A percentile compares a stretch with the other conserved stretches of the same genome.
phyloP scores from a whole-genome alignment of 2,888 invertebrate species.

The Hartigia nigra region DNA sequence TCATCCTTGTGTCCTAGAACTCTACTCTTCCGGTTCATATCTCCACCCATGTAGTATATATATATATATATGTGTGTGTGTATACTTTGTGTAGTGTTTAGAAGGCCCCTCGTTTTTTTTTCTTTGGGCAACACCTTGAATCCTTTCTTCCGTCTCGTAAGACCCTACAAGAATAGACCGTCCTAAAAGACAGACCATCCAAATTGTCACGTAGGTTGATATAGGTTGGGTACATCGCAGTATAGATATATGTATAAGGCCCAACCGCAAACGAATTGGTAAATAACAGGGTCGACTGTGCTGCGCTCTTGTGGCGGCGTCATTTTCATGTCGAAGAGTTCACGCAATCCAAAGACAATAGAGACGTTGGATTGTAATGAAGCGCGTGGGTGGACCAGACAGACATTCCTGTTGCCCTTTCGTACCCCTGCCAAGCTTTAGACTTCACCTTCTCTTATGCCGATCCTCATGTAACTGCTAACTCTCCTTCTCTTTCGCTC shows the following conservation, averaged over 20 bases:
- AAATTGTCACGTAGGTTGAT: slow-evolving; percentile 22
- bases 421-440: slow-evolving; percentile 23
- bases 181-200: slow-evolving; percentile 12
- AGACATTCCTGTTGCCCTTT: slow-evolving; percentile 30
- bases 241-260: background rate
- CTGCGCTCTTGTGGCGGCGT: slow-evolving; percentile 24
- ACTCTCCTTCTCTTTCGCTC: slow-evolving; percentile 24
- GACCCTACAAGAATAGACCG: background rate
- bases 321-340: slow-evolving; percentile 30
- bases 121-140: background rate
- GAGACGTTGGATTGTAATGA: slow-evolving; percentile 44
- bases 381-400: slow-evolving; percentile 39
- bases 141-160: background rate
- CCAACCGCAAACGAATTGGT: slow-evolving; percentile 16
- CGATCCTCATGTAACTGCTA: slow-evolving; percentile 23
- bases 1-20: background rate
- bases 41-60: background rate
- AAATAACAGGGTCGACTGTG: slow-evolving; percentile 9
- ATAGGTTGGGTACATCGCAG: background rate
- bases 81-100: background rate
- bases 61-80: background rate
- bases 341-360: slow-evolving; percentile 42
- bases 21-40: background rate
- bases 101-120: background rate
- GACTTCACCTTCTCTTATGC: background rate